Base-by-base conservation (phyloP, 2,797 vertebrate genomes). In the Odontamblyopus rebecca region DNA sequence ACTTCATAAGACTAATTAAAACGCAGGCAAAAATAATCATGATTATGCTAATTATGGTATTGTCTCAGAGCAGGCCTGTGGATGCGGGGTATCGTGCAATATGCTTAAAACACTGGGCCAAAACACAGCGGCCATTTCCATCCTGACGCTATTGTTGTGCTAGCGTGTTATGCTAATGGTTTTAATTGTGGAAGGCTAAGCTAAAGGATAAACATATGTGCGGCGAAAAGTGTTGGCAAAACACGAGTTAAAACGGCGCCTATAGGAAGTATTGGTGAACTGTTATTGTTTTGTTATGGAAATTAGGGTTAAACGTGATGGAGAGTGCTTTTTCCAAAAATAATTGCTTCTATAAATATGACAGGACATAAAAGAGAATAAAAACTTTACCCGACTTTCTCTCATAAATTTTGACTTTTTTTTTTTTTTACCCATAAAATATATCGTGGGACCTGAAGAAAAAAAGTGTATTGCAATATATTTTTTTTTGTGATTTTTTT, bases 1-100 rank as follows among this genome's bases (percentile, higher is more conserved):
- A 91, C 91, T 86, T 93, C 88, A 86, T 82, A 83, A 54, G 57
- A 83, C 84, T 84, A 87, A 88, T 92, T 88, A 89, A 89, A 88
- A 90, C 83, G 87, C 90, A 88, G 87, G 67, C 75, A 81, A 85
- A 88, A 89, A 90, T 86, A 78, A 88, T 87, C 84, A 77, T 85
- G 85, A 91, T 92, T 86, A 89, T 88, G 88, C 69, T 87, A 87
- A 91, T 90, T 84, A 82, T 88, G 86, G 77, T 79, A 79, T 88
- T 88, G 88, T 89, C 85, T 89, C 61, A 74, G 26, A 69, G 71
- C 80, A 79, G 56, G 56, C 56, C 80, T 65, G 66, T 67, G 72
- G 71, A 71, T 77, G 68, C 75, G 81, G 79, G 73, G 73, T 53
- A 70, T 74, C 82, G 78, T 83, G 77, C 78, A 75, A 67, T 61